A percentile compares a stretch with the other conserved stretches of the same genome.
Evolutionary conservation across 2,888 invertebrate species (phyloP).

Genomic region (Limnephilus auricula): DNA sequence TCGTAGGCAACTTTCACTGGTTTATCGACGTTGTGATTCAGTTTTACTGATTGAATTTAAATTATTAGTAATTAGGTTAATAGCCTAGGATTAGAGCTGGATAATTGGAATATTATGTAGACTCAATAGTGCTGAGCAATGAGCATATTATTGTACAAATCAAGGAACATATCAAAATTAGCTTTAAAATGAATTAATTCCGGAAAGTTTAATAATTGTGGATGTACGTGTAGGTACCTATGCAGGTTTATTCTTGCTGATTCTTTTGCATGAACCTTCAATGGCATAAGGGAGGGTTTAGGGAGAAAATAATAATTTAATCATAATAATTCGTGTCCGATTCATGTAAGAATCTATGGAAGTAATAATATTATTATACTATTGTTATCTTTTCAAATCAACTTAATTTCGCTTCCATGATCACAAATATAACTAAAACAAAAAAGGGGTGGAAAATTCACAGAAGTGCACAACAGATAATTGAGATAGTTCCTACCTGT

Average conservation of each 20-base stretch:
- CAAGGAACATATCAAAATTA: neutral
- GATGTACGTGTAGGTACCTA: no score
- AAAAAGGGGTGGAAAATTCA: neutral
- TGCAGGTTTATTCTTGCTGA: neutral
- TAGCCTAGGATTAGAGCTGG: neutral
- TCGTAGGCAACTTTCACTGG: neutral
- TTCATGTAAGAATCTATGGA: neutral
- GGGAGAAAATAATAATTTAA: no score
- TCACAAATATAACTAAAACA: neutral
- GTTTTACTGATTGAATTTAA: conserved; percentile 8
- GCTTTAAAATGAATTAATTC: no score
- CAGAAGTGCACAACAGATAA: conserved; percentile 5
- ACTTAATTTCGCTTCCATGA: neutral
- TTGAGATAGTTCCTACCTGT: conserved; percentile 35
- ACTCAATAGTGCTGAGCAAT: neutral
- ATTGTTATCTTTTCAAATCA: neutral
- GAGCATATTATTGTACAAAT: neutral
- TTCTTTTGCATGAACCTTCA: neutral
- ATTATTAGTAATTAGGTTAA: neutral
- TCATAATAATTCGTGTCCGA: neutral
- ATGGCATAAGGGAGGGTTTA: no score
- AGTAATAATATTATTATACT: neutral
- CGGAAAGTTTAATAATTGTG: no score
- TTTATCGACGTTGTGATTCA: neutral
- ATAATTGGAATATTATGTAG: neutral